A percentile compares a stretch with the other conserved stretches of the same genome.
Evolutionary conservation across 1,140 invertebrate genomes (phyloP).

Genomic region (Zaprionus inermis): DNA sequence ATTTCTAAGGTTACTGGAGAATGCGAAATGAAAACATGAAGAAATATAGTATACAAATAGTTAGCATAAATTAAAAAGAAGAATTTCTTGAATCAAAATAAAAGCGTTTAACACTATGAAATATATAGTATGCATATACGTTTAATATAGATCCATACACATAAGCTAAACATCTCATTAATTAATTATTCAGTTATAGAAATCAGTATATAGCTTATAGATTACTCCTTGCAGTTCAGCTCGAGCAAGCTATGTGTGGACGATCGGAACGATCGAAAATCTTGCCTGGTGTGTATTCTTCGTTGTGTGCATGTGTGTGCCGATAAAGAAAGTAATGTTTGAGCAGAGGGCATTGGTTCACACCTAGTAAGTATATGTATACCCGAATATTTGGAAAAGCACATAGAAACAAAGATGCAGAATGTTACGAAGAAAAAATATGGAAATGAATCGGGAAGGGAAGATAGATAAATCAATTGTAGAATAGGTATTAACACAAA

Average conservation of each 20-base stretch:
- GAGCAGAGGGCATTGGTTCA: slow-evolving; percentile 63
- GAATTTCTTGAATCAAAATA: slow-evolving; percentile 71
- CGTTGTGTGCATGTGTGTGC: slow-evolving; percentile 21
- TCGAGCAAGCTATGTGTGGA: slow-evolving; percentile 52
- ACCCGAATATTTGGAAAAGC: slow-evolving; percentile 38
- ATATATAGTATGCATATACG: slow-evolving; percentile 20
- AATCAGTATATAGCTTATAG: slow-evolving; percentile 48
- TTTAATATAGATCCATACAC: slow-evolving; percentile 54
- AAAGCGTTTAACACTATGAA: slow-evolving; percentile 61
- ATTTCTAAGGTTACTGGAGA: slow-evolving; percentile 2
- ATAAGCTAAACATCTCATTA: slow-evolving; percentile 43
- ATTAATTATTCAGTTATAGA: slow-evolving; percentile 14
- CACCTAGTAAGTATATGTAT: slow-evolving; percentile 44
- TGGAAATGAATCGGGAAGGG: background rate
- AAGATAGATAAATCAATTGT: background rate
- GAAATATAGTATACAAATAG: slow-evolving; percentile 42
- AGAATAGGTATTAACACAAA: background rate
- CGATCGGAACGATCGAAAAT: slow-evolving; percentile 43
- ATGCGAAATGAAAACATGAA: slow-evolving; percentile 18
- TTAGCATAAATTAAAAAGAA: slow-evolving; percentile 59
- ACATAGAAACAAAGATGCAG: slow-evolving; percentile 13
- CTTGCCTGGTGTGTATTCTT: slow-evolving; percentile 33
- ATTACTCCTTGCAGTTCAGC: slow-evolving; percentile 19
- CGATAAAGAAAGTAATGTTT: slow-evolving; percentile 39
- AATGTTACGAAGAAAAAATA: slow-evolving; percentile 5